phyloP scores from a whole-genome alignment of 2,888 invertebrate genomes.

The Microdon myrmicae region DNA sequence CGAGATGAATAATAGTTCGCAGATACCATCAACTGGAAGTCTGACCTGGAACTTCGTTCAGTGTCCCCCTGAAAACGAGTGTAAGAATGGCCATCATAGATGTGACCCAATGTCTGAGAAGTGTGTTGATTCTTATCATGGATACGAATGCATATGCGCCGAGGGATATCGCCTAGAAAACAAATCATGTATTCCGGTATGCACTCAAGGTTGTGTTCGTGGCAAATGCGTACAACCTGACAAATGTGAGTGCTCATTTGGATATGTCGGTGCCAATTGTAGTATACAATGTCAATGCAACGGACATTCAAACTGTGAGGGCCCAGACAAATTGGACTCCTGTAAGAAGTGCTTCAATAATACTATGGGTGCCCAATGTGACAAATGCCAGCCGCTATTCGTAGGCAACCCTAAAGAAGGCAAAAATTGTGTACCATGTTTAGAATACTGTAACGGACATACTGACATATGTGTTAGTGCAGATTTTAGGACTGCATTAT shows the following conservation, averaged over 20 bases:
- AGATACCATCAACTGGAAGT: constrained; percentile 67
- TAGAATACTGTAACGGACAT: constrained; percentile 90
- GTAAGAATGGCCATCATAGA: constrained; percentile 88
- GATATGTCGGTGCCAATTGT: constrained; percentile 94
- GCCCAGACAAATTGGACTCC: constrained; percentile 83
- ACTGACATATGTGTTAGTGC: constrained; percentile 79
- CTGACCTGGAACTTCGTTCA: constrained; percentile 89
- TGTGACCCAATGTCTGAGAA: constrained; percentile 88
- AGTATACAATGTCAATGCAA: constrained; percentile 94
- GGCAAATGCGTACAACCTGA: constrained; percentile 86
- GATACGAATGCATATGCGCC: constrained; percentile 85
- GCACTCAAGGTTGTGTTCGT: constrained; percentile 85
- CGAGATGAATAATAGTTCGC: constrained; percentile 62
- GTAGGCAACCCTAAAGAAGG: constrained; percentile 91
- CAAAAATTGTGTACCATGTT: constrained; percentile 86
- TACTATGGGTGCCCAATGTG: constrained; percentile 92
- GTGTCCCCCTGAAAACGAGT: constrained; percentile 94
- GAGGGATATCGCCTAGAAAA: constrained; percentile 75
- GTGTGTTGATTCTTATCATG: constrained; percentile 79
- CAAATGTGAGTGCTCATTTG: constrained; percentile 90
- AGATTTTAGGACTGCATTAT: constrained; percentile 66
- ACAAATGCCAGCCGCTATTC: constrained; percentile 88
- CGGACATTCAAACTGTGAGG: constrained; percentile 91
- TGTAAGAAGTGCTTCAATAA: constrained; percentile 90
- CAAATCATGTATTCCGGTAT: constrained; percentile 80